Base-by-base conservation (phyloP, 2,888 invertebrate genomes). In the Mythimna ferrago region DNA sequence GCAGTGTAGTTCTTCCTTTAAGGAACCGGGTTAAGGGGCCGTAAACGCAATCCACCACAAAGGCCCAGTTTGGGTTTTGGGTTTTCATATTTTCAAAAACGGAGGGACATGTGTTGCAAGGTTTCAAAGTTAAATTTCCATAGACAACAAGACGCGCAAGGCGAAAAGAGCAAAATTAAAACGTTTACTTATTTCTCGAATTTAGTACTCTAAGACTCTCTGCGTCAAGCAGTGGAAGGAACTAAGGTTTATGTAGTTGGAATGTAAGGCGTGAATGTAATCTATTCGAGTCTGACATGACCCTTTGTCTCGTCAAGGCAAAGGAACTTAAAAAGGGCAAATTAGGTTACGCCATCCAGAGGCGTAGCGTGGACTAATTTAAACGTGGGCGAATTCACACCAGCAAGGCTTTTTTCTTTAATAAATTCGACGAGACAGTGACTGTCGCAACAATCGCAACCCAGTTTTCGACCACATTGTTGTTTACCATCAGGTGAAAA, bases 291-390 rank as follows among this genome's bases (percentile, higher is more conserved):
- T 21, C 21, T 57, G 10, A 21, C 32, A 51, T 41, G 51, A 48
- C 41, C 51, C 77, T 78, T 41, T 41, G 51, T 53, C 32, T 41
- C 44, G 19, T 38, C 74, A 63, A 63, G 57, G 61, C n/a, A 63
- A 78, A n/a, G 16, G 14, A 10, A 44, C 57, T 51, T 44, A 54
- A 66, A 66, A 80, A 77, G 61, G 56, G 67, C 61, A 66, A 76
- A 81, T 63, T 48, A 66, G 19, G 38, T 77, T 76, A 77, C 77
- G 53, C 53, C 76, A 81, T 81, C 32, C 32, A 32, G 32, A 32
- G 32, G 32, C 32, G 32, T 32, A 32, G 32, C 32, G 32, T 32
- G 4, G 4, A 32, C 32, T 32, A 32, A 32, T 32, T 32, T 32
- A 32, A 2, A 32, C 32, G 32, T 32, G 32, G 32, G 32, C 32